Evolutionary conservation across 1,140 invertebrate species (phyloP).

Genomic region (Drosophila melanica): DNA sequence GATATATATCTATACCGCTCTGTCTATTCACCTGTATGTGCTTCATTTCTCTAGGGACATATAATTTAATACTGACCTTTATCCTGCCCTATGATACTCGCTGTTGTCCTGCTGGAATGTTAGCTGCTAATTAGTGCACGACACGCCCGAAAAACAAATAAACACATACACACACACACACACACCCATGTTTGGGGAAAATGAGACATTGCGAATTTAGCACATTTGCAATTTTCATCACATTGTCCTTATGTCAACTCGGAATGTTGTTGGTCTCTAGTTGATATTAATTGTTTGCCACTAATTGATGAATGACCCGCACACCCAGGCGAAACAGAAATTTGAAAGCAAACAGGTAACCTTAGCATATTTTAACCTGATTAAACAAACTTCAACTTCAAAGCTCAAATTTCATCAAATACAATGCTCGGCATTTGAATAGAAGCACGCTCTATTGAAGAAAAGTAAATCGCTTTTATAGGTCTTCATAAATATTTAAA

Average conservation of each 20-base stretch:
- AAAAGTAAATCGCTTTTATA: too few relatives aligned
- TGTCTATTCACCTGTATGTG: neutral
- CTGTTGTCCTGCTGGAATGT: constrained; percentile 20
- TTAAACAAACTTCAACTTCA: neutral
- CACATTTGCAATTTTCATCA: constrained; percentile 20
- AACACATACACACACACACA: neutral
- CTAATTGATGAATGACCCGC: constrained; percentile 13
- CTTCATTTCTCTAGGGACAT: neutral
- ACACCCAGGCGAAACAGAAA: neutral
- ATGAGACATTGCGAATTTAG: constrained; percentile 4
- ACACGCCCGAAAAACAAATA: constrained; percentile 4
- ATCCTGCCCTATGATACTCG: constrained; percentile 1
- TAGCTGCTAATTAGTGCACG: constrained; percentile 35
- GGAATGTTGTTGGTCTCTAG: constrained; percentile 12
- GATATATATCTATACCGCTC: neutral
- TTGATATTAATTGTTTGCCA: constrained; percentile 30
- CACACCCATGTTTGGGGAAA: neutral
- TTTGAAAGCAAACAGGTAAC: neutral
- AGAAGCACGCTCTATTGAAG: too few relatives aligned
- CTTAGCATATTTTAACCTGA: neutral
- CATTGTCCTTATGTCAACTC: constrained; percentile 10
- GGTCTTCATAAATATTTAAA: too few relatives aligned
- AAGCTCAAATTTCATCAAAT: neutral
- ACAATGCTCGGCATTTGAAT: too few relatives aligned
- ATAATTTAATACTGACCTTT: constrained; percentile 37